Percentiles rank a stretch among this genome's conserved stretches.
phyloP scores from a whole-genome alignment of 2,113 vertebrate genomes.

The Echinops telfairi region DNA sequence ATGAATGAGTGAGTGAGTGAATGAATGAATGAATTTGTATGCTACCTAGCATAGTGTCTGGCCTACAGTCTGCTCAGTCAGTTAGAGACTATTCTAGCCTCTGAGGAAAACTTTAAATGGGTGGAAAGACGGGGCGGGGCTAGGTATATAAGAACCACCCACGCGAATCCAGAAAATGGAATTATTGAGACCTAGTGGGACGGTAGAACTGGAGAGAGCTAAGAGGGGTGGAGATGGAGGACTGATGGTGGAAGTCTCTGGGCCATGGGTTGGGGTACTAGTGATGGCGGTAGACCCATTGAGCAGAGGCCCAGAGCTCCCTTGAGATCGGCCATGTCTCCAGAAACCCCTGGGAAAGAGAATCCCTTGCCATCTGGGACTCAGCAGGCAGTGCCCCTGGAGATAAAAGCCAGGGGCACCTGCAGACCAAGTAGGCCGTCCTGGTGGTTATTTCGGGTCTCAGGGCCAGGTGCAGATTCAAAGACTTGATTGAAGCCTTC shows the following conservation, averaged over 20 bases:
- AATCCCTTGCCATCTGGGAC: slow-evolving; percentile 25
- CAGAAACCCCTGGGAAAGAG: slow-evolving; percentile 36
- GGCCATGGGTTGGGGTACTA: background rate
- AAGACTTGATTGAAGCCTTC: slow-evolving; percentile 82
- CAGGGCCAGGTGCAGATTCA: slow-evolving; percentile 81
- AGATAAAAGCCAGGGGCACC: slow-evolving; percentile 67
- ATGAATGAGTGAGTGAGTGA: background rate
- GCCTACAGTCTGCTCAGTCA: background rate
- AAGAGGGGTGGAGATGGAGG: background rate
- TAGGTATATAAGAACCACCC: background rate
- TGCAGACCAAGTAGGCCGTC: slow-evolving; percentile 70
- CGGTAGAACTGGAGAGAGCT: background rate
- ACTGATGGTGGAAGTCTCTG: background rate
- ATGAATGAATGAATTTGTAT: slow-evolving; percentile 14
- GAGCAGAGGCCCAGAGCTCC: slow-evolving; percentile 20
- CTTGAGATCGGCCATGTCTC: background rate
- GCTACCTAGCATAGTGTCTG: background rate
- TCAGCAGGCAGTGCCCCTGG: slow-evolving; percentile 32
- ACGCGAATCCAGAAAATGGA: slow-evolving; percentile 1
- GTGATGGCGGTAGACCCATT: background rate
- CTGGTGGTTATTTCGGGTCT: slow-evolving; percentile 75
- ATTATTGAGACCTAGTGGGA: background rate
- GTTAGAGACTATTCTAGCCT: background rate
- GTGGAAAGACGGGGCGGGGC: slow-evolving; percentile 12
- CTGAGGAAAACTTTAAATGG: background rate